Evolutionary conservation across 2,113 vertebrate species (phyloP), one percentile per base, ranked within the genome.

Genomic region (Galbula dea): DNA sequence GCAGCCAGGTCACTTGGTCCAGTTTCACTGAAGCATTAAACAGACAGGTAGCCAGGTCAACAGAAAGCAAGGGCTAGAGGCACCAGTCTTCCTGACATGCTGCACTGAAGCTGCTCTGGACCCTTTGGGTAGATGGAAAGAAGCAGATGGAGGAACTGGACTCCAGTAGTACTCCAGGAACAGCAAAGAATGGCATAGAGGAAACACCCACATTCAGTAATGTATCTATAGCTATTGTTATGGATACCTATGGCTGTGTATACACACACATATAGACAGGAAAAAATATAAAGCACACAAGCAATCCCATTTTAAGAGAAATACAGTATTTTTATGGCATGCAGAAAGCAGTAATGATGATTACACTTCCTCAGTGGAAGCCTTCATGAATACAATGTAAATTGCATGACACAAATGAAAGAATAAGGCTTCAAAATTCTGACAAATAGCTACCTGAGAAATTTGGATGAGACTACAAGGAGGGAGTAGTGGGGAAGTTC

Each of bases 221-320:
- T 10, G 27, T n/a, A 49, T 49, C 12, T 45, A 74, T 55, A 75
- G 68, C 41, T 58, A 9, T 27, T 51, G 65, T 59, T 77, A n/a
- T 26, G 39, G 15, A 39, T 3, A 71, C 45, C 76, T 63, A 0
- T 37, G 58, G 22, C 39, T 73, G 34, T 23, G 9, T 73, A 24
- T 32, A 54, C n/a, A 84, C 16, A 83, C 12, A 24, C 8, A 14
- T 7, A 52, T 21, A 85, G 34, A 43, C 43, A 37, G 52, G 39
- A 66, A 76, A 68, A 86, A 91, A 72, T 45, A 48, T 55, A 81
- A 77, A 91, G 79, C 37, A 80, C 95, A 54, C 11, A 67, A 91
- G 83, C 41, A 91, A 86, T 69, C 41, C 62, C 58, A 75, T 93
- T 96, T 95, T 90, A 96, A 93, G 77, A 78, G 83, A 93, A 96